Evolutionary conservation across 37 sponge, comb jelly and placozoan genomes (phyloP), one percentile per base, ranked within the genome.

Genomic region (Theonella swinhoei): DNA sequence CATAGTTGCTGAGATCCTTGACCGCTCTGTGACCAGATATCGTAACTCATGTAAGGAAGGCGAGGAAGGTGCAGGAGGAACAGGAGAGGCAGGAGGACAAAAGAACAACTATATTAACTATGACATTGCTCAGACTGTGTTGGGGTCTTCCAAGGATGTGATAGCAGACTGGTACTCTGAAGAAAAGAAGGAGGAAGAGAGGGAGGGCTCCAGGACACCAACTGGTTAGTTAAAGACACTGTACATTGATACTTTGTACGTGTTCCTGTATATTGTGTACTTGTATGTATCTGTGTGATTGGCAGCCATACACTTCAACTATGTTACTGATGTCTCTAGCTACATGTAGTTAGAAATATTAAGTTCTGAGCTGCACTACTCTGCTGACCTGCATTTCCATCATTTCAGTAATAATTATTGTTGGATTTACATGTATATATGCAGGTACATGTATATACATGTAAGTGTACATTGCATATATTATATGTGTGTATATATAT

Each of bases 61-160:
- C 5, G 25, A 23, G 5, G 19, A 8, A 20, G 66, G 7, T 20
- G 66, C 66, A 65, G 66, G n/a, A 24, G 19, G 5, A 20, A 29
- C 4, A 37, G 64, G 7, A 63, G 77, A 22, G 77, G 7, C 54
- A 47, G 54, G 11, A 17, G 54, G 54, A 47, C 80, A 69, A 1
- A 41, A 75, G 31, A 73, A 80, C 33, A 85, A 90, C 72, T 90
- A 90, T 64, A 81, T 85, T 26, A 90, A 90, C 82, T 70, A 71
- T 68, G 81, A 90, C 54, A 81, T 90, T 36, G 85, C 91, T 25
- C 81, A 87, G 58, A 67, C 36, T 42, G 75, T 87, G 31, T 36
- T 76, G 17, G 69, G 61, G 72, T 30, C 64, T 14, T 47, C 66
- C 33, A 39, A 20, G 25, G n/a, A 78, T 20, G n/a, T n/a, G n/a